A percentile compares a stretch with the other conserved stretches of the same genome.
Evolutionary conservation across 1,140 invertebrate genomes (phyloP).

Genomic region (Oryctes rhinoceros): DNA sequence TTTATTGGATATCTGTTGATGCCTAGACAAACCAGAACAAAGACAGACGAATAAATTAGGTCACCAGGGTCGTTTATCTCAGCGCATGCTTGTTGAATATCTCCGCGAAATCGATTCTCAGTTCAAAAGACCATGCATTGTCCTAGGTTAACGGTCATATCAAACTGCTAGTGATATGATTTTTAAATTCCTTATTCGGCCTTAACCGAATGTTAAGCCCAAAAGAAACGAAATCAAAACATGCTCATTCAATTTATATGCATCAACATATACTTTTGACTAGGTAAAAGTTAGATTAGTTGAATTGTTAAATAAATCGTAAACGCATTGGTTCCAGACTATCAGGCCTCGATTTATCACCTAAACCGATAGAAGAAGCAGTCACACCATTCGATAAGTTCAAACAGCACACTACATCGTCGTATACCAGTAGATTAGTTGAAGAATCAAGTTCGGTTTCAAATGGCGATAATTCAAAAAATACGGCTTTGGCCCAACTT

Average conservation of each 20-base stretch:
- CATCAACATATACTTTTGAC: constrained; percentile 59
- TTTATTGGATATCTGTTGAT: not conserved
- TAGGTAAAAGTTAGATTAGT: constrained; percentile 50
- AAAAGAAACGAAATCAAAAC: constrained; percentile 51
- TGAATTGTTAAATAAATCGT: not conserved
- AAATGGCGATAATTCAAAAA: constrained; percentile 34
- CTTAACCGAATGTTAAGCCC: constrained; percentile 52
- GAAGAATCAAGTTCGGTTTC: not conserved
- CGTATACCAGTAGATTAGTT: constrained; percentile 32
- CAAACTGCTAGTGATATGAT: not conserved
- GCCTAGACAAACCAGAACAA: not conserved
- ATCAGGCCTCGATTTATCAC: constrained; percentile 58
- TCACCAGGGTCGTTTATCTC: not conserved
- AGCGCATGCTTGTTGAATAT: constrained; percentile 4
- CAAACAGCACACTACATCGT: constrained; percentile 47
- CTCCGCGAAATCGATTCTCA: constrained; percentile 19
- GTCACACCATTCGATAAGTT: constrained; percentile 55
- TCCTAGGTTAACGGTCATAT: constrained; percentile 41
- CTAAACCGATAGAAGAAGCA: constrained; percentile 51
- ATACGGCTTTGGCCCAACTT: constrained; percentile 46
- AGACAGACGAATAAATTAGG: not conserved
- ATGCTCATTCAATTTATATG: constrained; percentile 58
- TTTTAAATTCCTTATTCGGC: not conserved
- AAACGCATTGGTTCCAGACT: constrained; percentile 49
- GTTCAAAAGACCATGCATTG: constrained; percentile 41